Conservation (phyloP, 2,888 invertebrate genomes). For the Ectobius pallidus region DNA sequence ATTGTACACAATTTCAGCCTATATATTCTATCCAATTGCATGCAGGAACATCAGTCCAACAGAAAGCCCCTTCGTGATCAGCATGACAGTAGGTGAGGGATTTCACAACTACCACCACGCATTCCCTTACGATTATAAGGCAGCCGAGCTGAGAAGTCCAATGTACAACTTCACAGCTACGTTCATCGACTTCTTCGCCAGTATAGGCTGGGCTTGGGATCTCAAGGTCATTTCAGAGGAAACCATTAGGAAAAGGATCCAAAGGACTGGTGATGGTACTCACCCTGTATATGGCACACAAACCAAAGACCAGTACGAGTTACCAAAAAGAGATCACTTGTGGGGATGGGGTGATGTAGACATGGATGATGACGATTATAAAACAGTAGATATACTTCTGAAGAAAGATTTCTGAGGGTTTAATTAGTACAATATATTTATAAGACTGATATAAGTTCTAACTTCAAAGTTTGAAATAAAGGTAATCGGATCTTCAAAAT, state of each 20-base stretch:
- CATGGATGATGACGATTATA: slow-evolving; percentile 50
- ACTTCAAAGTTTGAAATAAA: too few species aligned
- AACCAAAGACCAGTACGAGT: neutral
- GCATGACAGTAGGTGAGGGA: neutral
- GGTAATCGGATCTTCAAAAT: too few species aligned
- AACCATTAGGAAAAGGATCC: neutral
- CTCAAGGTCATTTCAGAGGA: neutral
- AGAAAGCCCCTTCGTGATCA: neutral
- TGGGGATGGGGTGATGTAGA: slow-evolving; percentile 83
- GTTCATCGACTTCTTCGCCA: neutral
- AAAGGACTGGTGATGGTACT: neutral
- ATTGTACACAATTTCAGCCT: too few species aligned
- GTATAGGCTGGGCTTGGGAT: neutral
- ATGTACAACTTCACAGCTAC: slow-evolving; percentile 51
- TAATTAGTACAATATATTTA: too few species aligned
- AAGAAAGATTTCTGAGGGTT: too few species aligned
- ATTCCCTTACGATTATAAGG: slow-evolving; percentile 43
- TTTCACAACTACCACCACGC: neutral
- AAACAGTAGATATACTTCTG: too few species aligned
- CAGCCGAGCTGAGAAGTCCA: neutral
- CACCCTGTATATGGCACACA: neutral
- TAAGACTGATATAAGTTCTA: too few species aligned
- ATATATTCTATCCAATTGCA: too few species aligned
- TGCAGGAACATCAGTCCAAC: neutral
- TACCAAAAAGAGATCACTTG: neutral